A percentile compares a stretch with the other conserved stretches of the same genome.
These are phyloP conservation scores for Spermophilus dauricus DNA, from an alignment of 2,113 vertebrate species.

Conservation along the genomic window DNA sequence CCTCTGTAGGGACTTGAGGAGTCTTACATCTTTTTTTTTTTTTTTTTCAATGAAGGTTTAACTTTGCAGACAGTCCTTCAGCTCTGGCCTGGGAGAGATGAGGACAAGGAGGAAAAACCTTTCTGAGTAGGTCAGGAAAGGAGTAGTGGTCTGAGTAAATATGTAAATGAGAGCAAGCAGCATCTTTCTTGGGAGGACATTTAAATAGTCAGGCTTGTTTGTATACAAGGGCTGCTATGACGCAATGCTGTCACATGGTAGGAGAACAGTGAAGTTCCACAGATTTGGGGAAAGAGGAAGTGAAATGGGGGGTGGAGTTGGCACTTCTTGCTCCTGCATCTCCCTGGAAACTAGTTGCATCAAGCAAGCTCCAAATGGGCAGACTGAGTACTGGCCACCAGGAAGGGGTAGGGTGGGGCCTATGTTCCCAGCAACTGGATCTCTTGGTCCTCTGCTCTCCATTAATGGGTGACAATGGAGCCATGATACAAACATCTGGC, in stretches of 20 bases:
- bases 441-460: neutral
- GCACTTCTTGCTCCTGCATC: slow-evolving; percentile 54
- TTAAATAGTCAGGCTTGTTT: slow-evolving; percentile 70
- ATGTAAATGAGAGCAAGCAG: slow-evolving; percentile 47
- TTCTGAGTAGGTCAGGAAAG: neutral
- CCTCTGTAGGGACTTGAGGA: neutral
- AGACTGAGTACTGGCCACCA: neutral
- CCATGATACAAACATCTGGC: slow-evolving; percentile 72
- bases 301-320: slow-evolving; percentile 14
- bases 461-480: slow-evolving; percentile 63
- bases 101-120: slow-evolving; percentile 33
- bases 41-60: neutral
- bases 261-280: slow-evolving; percentile 73
- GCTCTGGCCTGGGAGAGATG: neutral
- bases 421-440: neutral
- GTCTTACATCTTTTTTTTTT: neutral
- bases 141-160: slow-evolving; percentile 27
- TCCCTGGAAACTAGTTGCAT: slow-evolving; percentile 71
- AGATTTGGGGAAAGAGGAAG: slow-evolving; percentile 67
- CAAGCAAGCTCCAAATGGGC: neutral
- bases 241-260: slow-evolving; percentile 42
- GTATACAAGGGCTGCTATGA: slow-evolving; percentile 60
- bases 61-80: neutral
- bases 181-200: slow-evolving; percentile 56
- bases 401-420: neutral